These are phyloP conservation scores for Zaprionus kolodkinae DNA, from an alignment of 1,140 invertebrate genomes.

Conservation along the genomic window DNA sequence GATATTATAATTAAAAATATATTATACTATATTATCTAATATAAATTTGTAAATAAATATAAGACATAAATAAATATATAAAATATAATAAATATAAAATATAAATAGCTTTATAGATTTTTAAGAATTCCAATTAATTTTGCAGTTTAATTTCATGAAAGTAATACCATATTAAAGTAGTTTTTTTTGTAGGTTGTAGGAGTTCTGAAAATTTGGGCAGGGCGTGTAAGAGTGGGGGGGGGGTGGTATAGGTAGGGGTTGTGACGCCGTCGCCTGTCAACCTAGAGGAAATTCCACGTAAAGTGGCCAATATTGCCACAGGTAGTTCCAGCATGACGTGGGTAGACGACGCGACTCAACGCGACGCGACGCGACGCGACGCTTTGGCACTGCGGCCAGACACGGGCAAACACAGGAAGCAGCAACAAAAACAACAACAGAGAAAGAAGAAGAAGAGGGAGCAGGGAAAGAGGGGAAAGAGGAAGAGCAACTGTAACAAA, in stretches of 20 bases:
- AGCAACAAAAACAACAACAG: slow-evolving; percentile 15
- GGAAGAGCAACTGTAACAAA: slow-evolving; percentile 36
- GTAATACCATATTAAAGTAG: too few relatives aligned
- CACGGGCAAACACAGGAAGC: slow-evolving; percentile 11
- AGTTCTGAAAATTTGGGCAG: neutral
- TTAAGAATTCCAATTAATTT: too few relatives aligned
- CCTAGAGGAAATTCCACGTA: slow-evolving; percentile 7
- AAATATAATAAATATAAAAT: too few relatives aligned
- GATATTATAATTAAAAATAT: too few relatives aligned
- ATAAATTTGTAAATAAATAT: too few relatives aligned
- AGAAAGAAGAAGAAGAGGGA: neutral
- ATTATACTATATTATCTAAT: too few relatives aligned
- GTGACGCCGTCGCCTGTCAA: neutral
- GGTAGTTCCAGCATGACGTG: slow-evolving; percentile 23
- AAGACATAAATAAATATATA: too few relatives aligned
- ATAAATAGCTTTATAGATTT: too few relatives aligned
- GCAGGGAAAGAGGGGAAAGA: neutral
- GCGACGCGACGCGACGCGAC: too few relatives aligned
- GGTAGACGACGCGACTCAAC: neutral
- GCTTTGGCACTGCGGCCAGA: slow-evolving; percentile 8
- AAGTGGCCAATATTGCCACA: slow-evolving; percentile 23
- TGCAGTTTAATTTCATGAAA: too few relatives aligned
- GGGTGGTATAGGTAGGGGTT: too few relatives aligned
- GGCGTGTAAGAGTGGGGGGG: neutral
- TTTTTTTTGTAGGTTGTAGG: too few relatives aligned